phyloP scores from a whole-genome alignment of 2,113 vertebrate species.

The Mormyrus lacerda region DNA sequence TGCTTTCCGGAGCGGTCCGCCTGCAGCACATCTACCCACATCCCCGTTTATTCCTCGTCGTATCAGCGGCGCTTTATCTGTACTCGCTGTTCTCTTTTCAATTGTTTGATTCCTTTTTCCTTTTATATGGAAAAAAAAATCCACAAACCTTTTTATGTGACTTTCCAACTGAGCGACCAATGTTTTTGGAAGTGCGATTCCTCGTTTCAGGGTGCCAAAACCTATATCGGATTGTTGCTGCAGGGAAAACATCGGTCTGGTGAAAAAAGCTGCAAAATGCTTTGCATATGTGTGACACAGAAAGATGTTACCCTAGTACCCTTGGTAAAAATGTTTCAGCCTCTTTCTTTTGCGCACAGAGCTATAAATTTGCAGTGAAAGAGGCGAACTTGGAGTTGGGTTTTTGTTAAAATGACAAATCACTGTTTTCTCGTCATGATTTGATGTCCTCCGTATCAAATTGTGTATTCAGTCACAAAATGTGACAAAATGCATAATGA shows the following conservation, averaged over 20 bases:
- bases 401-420: background rate
- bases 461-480: background rate
- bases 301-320: background rate
- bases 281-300: background rate
- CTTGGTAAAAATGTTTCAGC: background rate
- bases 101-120: background rate
- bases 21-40: background rate
- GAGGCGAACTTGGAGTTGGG: background rate
- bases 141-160: background rate
- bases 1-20: background rate
- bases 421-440: background rate
- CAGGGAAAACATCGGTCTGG: background rate
- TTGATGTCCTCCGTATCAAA: background rate
- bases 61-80: background rate
- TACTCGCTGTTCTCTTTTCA: background rate
- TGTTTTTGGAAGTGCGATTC: background rate
- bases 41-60: background rate
- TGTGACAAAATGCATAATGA: background rate
- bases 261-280: background rate
- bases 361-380: background rate
- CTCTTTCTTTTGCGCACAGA: background rate
- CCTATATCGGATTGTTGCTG: background rate
- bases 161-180: background rate
- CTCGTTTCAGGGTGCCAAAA: background rate
- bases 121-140: constrained; percentile 6